Evolutionary conservation across 2,113 vertebrate species (phyloP), one percentile per base, ranked within the genome.

Genomic region (Colius striatus): DNA sequence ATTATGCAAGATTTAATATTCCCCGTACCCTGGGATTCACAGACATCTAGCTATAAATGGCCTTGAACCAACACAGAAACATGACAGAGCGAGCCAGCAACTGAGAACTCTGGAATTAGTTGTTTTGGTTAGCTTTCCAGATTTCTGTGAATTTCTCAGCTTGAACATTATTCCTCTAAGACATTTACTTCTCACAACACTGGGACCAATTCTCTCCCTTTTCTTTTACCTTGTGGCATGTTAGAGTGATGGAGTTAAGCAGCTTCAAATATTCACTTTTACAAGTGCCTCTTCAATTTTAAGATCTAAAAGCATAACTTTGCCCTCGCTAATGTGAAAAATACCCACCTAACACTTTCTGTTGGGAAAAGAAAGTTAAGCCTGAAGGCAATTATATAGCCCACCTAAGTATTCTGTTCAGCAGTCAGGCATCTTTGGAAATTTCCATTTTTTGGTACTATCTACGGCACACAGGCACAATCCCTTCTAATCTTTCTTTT

Each of bases 371-470:
- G 84, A 79, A 70, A 63, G 58, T 55, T 81, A 84, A 93, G 78
- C 72, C 76, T 75, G 58, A 94, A 85, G 68, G 83, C 71, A 94
- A 76, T 90, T 86, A 80, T 27, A 89, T 19, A 92, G 89, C 72
- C 84, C 86, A 93, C 81, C 80, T 18, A 94, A 51, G 81, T 90
- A 83, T 78, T 88, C 79, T 83, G 84, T 47, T 94, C 13, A 1
- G 81, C 66, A 91, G 62, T 38, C 81, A 78, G 73, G 82, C 82
- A 87, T 73, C 65, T 79, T 89, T 73, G 68, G 87, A 96, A 96
- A 94, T 82, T 92, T 90, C 88, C 88, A 74, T 91, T 95, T 94
- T 89, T 90, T 89, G 61, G 36, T 70, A 71, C 55, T 84, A 63
- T 67, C 89, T 90, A 61, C 71, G 94, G 79, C 67, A 70, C 58